These are phyloP conservation scores for Rhabdophis nuchalis DNA, from an alignment of 2,797 vertebrate species.

Conservation along the genomic window DNA sequence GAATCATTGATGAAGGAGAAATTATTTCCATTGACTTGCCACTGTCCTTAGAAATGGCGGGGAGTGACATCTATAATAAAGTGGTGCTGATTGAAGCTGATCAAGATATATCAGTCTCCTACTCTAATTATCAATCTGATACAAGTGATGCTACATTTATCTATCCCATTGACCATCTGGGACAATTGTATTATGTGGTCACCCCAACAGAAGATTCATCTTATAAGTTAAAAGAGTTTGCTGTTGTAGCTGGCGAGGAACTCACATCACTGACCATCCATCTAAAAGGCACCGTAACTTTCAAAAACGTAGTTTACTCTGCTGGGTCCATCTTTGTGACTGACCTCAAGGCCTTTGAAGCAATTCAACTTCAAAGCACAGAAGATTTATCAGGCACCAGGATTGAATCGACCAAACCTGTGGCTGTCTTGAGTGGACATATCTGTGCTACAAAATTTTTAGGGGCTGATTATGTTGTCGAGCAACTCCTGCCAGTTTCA, in stretches of 20 bases:
- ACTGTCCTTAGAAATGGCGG: slow-evolving; percentile 46
- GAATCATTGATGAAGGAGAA: slow-evolving; percentile 32
- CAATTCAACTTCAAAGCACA: slow-evolving; percentile 67
- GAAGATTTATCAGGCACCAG: slow-evolving; percentile 65
- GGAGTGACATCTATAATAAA: slow-evolving; percentile 38
- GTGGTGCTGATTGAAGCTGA: slow-evolving; percentile 65
- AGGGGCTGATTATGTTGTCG: slow-evolving; percentile 74
- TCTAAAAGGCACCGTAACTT: slow-evolving; percentile 21
- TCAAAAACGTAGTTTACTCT: slow-evolving; percentile 22
- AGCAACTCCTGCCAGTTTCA: slow-evolving; percentile 75
- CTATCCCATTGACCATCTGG: not conserved
- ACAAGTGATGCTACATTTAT: not conserved
- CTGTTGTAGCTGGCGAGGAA: not conserved
- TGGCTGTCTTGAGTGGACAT: slow-evolving; percentile 74
- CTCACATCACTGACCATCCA: not conserved
- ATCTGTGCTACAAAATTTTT: slow-evolving; percentile 66
- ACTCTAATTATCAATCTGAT: too few species aligned
- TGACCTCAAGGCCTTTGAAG: slow-evolving; percentile 69
- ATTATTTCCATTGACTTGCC: slow-evolving; percentile 54
- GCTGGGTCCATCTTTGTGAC: slow-evolving; percentile 47
- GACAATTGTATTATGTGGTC: not conserved
- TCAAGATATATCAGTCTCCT: slow-evolving; percentile 55
- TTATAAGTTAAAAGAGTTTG: too few species aligned
- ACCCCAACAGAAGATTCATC: too few species aligned
- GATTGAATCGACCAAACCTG: slow-evolving; percentile 61